Evolutionary conservation across 1,140 invertebrate genomes (phyloP).

Genomic region (Neoseiulus cucumeris): DNA sequence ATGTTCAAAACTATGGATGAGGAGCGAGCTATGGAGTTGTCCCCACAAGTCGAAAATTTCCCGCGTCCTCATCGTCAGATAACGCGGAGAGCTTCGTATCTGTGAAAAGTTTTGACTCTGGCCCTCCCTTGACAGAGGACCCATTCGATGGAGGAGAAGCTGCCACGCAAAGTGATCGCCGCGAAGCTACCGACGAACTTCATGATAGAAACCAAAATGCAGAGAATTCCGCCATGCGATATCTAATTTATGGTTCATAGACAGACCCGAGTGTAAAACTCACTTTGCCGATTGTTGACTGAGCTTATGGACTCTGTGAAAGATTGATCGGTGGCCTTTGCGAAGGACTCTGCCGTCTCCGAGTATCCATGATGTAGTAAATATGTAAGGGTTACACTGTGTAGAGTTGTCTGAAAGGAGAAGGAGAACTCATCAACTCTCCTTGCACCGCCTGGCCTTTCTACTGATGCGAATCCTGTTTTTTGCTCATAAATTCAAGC

Average conservation of each 20-base stretch:
- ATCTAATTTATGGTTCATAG: neutral
- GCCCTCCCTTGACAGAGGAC: neutral
- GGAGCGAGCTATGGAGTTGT: too few relatives aligned
- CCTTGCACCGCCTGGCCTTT: too few relatives aligned
- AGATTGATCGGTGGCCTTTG: slow-evolving; percentile 62
- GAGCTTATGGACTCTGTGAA: slow-evolving; percentile 82
- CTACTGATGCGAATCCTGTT: too few relatives aligned
- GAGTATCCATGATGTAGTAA: slow-evolving; percentile 93
- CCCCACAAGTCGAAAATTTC: too few relatives aligned
- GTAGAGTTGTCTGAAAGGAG: slow-evolving; percentile 40
- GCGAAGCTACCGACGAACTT: neutral
- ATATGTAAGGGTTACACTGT: slow-evolving; percentile 92
- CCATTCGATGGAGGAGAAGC: neutral
- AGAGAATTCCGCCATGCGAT: neutral
- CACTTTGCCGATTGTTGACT: slow-evolving; percentile 92
- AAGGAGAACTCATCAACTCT: too few relatives aligned
- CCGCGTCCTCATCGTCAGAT: neutral
- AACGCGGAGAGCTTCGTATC: neutral
- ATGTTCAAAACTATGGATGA: too few relatives aligned
- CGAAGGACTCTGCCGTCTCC: slow-evolving; percentile 87
- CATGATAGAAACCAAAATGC: neutral
- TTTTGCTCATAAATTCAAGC: too few relatives aligned
- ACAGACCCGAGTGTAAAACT: slow-evolving; percentile 25
- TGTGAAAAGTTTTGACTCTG: neutral
- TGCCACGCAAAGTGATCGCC: neutral